A percentile compares a stretch with the other conserved stretches of the same genome.
Conservation (phyloP, 2,797 vertebrate genomes). For the Typhlichthys eigenmanni region DNA sequence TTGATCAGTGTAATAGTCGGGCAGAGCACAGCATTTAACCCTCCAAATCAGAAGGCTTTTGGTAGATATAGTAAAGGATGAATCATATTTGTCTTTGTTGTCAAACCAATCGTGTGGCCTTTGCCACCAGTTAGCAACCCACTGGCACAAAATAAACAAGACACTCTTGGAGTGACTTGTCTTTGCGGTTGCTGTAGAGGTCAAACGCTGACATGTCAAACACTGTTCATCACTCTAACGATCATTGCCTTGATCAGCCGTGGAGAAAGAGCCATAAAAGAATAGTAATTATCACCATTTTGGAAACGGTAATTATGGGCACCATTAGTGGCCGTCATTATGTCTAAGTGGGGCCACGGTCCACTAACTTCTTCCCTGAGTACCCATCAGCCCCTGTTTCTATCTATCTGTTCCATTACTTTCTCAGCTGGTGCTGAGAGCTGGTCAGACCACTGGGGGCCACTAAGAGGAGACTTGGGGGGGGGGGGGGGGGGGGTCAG, state of each 20-base stretch:
- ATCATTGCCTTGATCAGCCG: conserved; percentile 55
- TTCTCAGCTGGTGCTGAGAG: conserved; percentile 26
- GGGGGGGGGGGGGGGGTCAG: conserved; percentile 40
- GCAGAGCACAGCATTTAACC: too few relatives aligned
- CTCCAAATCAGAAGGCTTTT: too few relatives aligned
- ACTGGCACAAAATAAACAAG: too few relatives aligned
- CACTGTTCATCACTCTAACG: conserved; percentile 52
- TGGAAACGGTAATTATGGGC: conserved; percentile 68
- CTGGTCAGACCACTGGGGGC: neutral
- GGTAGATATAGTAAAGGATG: too few relatives aligned
- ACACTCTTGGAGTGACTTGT: conserved; percentile 20
- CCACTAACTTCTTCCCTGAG: conserved; percentile 64
- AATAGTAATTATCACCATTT: conserved; percentile 71
- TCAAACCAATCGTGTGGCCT: too few relatives aligned
- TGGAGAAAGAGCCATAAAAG: conserved; percentile 66
- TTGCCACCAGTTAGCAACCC: too few relatives aligned
- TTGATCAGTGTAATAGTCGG: too few relatives aligned
- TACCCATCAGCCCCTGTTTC: conserved; percentile 44
- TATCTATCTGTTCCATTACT: conserved; percentile 42
- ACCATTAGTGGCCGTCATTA: conserved; percentile 72
- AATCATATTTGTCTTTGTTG: too few relatives aligned
- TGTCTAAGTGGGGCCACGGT: conserved; percentile 66
- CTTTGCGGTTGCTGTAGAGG: conserved; percentile 51
- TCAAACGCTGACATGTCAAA: conserved; percentile 48
- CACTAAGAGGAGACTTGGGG: neutral